These are phyloP conservation scores for Drosophila hydei DNA, from an alignment of 1,140 invertebrate species.

Conservation along the genomic window DNA sequence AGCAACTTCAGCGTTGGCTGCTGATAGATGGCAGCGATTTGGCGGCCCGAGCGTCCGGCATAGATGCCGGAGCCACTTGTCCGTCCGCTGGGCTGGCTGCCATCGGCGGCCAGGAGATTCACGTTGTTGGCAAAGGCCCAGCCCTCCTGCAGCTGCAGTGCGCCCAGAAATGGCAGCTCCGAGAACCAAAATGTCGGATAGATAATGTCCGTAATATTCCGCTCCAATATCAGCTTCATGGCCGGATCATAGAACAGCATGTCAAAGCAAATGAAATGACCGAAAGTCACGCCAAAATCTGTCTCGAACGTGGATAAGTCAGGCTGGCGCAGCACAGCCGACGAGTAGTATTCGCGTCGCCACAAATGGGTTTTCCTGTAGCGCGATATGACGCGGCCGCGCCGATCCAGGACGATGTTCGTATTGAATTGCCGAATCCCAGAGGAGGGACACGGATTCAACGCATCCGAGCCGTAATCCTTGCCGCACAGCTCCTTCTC, in stretches of 20 bases:
- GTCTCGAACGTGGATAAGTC: constrained; percentile 85
- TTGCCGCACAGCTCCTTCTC: constrained; percentile 67
- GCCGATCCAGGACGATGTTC: constrained; percentile 88
- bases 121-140: constrained; percentile 85
- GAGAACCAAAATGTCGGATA: constrained; percentile 90
- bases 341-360: constrained; percentile 72
- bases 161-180: constrained; percentile 88
- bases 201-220: constrained; percentile 88
- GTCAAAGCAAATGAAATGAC: constrained; percentile 91
- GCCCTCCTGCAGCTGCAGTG: constrained; percentile 84
- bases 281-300: constrained; percentile 90
- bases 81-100: constrained; percentile 68
- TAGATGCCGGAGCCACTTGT: constrained; percentile 84
- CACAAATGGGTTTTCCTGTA: constrained; percentile 90
- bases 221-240: constrained; percentile 67
- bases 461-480: constrained; percentile 15
- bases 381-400: constrained; percentile 85
- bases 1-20: constrained; percentile 59
- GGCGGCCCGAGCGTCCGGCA: constrained; percentile 78
- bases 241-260: constrained; percentile 88
- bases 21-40: constrained; percentile 60
- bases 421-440: constrained; percentile 86
- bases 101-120: constrained; percentile 85
- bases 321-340: constrained; percentile 35
- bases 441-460: constrained; percentile 40